These are phyloP conservation scores for Gymnocypris eckloni DNA, from an alignment of 2,797 vertebrate species.

Conservation along the genomic window DNA sequence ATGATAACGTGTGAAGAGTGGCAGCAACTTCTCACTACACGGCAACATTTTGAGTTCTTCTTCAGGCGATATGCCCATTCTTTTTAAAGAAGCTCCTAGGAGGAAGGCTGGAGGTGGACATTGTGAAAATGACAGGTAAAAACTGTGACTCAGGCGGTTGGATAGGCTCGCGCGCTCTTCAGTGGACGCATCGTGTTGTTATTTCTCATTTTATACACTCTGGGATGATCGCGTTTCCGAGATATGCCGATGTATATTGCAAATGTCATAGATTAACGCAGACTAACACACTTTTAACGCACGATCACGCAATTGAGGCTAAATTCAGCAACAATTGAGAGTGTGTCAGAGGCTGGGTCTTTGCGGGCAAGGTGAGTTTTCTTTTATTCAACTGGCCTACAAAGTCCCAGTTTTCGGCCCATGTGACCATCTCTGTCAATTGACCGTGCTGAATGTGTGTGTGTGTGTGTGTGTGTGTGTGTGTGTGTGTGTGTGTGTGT, in stretches of 20 bases:
- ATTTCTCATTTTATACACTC: neutral
- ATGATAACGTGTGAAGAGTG: slow-evolving; percentile 68
- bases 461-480: too few species aligned
- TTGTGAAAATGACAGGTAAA: slow-evolving; percentile 40
- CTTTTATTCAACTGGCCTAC: slow-evolving; percentile 87
- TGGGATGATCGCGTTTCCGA: neutral
- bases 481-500: neutral
- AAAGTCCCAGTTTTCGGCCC: slow-evolving; percentile 89
- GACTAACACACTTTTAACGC: slow-evolving; percentile 68
- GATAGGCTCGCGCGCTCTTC: slow-evolving; percentile 19
- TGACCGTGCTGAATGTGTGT: slow-evolving; percentile 16
- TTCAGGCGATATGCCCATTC: slow-evolving; percentile 32
- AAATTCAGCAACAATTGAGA: slow-evolving; percentile 23
- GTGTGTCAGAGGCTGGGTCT: slow-evolving; percentile 85
- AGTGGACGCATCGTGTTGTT: slow-evolving; percentile 6
- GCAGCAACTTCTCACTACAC: slow-evolving; percentile 71
- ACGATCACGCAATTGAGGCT: slow-evolving; percentile 72
- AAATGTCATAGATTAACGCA: neutral
- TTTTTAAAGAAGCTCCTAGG: slow-evolving; percentile 34
- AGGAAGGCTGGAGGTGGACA: slow-evolving; percentile 28
- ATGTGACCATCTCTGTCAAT: slow-evolving; percentile 65
- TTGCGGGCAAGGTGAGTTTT: slow-evolving; percentile 88
- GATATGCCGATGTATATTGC: neutral
- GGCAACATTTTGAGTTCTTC: slow-evolving; percentile 61
- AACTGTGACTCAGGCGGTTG: neutral